Base-by-base conservation (phyloP, 2,797 vertebrate species). In the Sebastes vulpes region DNA sequence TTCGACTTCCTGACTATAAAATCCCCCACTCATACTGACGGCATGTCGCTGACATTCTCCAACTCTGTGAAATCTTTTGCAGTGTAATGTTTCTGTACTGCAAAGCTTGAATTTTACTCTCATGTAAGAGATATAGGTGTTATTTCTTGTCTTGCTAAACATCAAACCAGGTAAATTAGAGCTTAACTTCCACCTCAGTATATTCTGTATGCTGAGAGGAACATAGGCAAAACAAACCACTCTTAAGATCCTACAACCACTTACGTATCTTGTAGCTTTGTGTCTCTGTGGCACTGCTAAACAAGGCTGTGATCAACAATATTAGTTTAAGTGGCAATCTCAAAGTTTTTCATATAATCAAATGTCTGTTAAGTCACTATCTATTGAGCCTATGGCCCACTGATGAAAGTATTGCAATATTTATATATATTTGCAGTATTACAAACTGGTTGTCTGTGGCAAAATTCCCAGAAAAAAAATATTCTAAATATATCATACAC, bases 1-100 rank as follows among this genome's bases (percentile, higher is more conserved):
- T 57, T 70, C 31, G 32, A 26, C 66, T 78, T 69, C 26, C 76
- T 71, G 78, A 48, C 71, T 42, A 46, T 72, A 66, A 73, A 58
- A 78, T 71, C 68, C 42, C 9, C 9, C 16, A 67, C 32, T 63
- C 35, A 21, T 10, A 14, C 57, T 2, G 60, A 38, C 25, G 35
- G 4, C 29, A 53, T 66, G 46, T 23, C 23, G 1, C 29, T 69
- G 57, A 78, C 29, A 63, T 21, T 66, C 20, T 65, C 0, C 38
- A 57, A 28, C 65, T 75, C 38, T 20, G 50, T 6, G 7, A 79
- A 29, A 56, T 42, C 12, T 10, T 26, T 26, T 28, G 6, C 21
- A 60, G n/a, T 46, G 42, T 14, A 28, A 67, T 12, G 23, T 38
- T 8, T 14, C 2, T 21, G n/a, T 29, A 5, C 18, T 29, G 23